A percentile compares a stretch with the other conserved stretches of the same genome.
These are phyloP conservation scores for Ceyx melanurus DNA, from an alignment of 2,113 vertebrate genomes.

Conservation along the genomic window DNA sequence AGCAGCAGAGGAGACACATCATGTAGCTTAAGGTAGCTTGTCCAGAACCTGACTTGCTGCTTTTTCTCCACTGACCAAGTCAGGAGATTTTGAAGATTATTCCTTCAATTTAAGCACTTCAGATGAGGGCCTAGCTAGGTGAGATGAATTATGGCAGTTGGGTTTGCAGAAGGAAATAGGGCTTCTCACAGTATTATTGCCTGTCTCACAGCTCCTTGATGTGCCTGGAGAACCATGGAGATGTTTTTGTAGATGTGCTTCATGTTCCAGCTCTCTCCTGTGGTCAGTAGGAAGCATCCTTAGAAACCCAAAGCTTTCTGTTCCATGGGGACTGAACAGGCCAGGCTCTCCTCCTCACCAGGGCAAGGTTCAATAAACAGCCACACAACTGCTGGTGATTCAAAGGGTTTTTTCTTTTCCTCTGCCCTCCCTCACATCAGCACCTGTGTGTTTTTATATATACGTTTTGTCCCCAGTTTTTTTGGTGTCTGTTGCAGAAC, in stretches of 20 bases:
- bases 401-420: background rate
- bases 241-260: background rate
- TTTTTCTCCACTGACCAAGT: background rate
- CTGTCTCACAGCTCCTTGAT: background rate
- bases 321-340: background rate
- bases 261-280: background rate
- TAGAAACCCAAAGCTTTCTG: background rate
- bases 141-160: background rate
- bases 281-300: background rate
- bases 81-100: background rate
- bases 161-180: background rate
- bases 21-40: background rate
- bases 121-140: background rate
- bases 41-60: background rate
- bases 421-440: slow-evolving; percentile 26
- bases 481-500: slow-evolving; percentile 60
- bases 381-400: background rate
- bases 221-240: background rate
- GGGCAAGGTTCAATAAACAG: background rate
- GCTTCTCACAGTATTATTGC: background rate
- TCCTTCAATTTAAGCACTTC: background rate
- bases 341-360: background rate
- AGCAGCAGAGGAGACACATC: background rate
- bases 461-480: slow-evolving; percentile 4
- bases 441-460: slow-evolving; percentile 54